phyloP scores from a whole-genome alignment of 2,797 vertebrate genomes.

The Paedocypris micromegethes region DNA sequence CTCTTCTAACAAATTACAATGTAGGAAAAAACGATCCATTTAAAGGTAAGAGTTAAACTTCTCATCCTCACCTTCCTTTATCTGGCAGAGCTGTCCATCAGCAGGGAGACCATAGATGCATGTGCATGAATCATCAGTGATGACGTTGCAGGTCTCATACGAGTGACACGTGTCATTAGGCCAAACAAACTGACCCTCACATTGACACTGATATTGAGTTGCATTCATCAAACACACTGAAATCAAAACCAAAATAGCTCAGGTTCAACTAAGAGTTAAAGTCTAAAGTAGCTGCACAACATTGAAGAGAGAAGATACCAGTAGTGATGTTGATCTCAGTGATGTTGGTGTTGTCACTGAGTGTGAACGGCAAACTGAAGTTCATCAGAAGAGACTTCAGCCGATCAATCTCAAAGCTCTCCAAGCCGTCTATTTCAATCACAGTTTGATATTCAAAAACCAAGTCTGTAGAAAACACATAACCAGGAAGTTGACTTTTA shows the following conservation, averaged over 20 bases:
- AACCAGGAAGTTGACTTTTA: too few species aligned
- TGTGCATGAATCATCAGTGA: slow-evolving; percentile 47
- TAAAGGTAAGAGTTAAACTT: too few species aligned
- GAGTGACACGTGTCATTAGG: slow-evolving; percentile 31
- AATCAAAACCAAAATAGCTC: slow-evolving; percentile 9
- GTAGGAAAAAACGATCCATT: too few species aligned
- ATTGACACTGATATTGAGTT: slow-evolving; percentile 20
- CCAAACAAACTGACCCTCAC: slow-evolving; percentile 36
- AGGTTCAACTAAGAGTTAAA: background rate
- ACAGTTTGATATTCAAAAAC: slow-evolving; percentile 22
- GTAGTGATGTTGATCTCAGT: slow-evolving; percentile 1
- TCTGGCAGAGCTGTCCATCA: slow-evolving; percentile 62
- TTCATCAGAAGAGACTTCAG: slow-evolving; percentile 31
- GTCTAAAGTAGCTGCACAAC: too few species aligned
- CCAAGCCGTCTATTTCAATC: too few species aligned
- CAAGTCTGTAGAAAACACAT: too few species aligned
- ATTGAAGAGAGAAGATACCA: background rate
- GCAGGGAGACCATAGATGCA: slow-evolving; percentile 59
- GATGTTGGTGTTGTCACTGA: slow-evolving; percentile 12
- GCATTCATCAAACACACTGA: slow-evolving; percentile 21
- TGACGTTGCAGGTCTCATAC: slow-evolving; percentile 46
- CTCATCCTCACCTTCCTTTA: slow-evolving; percentile 57
- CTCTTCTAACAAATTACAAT: too few species aligned
- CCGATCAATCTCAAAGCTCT: background rate
- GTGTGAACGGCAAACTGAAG: slow-evolving; percentile 21